Evolutionary conservation across 2,888 invertebrate genomes (phyloP), one percentile per base, ranked within the genome.

Genomic region (Cyaniris semiargus): DNA sequence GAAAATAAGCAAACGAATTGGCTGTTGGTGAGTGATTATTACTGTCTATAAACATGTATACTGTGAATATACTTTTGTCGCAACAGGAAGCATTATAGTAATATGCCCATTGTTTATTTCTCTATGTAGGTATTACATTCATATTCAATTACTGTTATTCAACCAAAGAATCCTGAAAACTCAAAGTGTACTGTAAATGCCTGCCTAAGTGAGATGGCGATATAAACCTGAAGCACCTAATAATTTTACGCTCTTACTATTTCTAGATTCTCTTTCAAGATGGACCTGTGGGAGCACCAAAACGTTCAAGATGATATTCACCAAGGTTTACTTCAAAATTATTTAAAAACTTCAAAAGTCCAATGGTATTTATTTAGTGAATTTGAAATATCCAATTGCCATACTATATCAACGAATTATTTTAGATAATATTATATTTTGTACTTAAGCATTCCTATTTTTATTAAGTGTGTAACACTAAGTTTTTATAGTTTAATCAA

Each of bases 371-470:
- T 74, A 74, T 53, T 72, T 72, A 48, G 48, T 44, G 15, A 72
- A n/a, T 15, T 74, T 21, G 27, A 53, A 74, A 48, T 53, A 27
- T 27, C 1, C 53, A 27, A 60, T 76, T 76, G 76, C 76, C 76
- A 76, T 76, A 76, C 34, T 31, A 38, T 60, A 70, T 70, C 76
- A 76, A 76, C 76, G 76, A 76, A 71, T 71, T 76, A 76, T 71
- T 56, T 76, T 38, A 76, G 18, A 1, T 27, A n/a, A n/a, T 56
- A 76, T 34, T 53, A 70, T 76, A 38, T 80, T 81, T 81, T 81
- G 79, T 81, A 81, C 81, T 81, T 80, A 80, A 80, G 70, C 75
- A 78, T 80, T 79, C 76, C 76, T 80, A 79, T 76, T 71, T 78
- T 78, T 76, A 76, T 76, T 48, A 77, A 76, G 74, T 74, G 74